Evolutionary conservation across 2,113 vertebrate genomes (phyloP), one percentile per base, ranked within the genome.

Genomic region (Brachyistius frenatus): DNA sequence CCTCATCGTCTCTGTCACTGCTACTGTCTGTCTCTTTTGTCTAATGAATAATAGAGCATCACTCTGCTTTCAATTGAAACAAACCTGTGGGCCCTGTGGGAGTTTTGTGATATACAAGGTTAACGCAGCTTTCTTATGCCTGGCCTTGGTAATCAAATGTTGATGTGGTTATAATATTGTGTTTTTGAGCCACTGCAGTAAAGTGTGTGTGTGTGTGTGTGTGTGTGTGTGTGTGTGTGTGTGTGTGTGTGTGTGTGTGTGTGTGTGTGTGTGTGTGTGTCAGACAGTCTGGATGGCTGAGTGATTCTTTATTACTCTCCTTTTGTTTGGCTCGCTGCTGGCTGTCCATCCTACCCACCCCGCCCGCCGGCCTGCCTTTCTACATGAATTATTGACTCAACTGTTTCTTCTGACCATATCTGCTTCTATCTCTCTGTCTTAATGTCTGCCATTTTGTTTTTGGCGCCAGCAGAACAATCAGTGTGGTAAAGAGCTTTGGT

Each of bases 381-480:
- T 54, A 14, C 49, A 36, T 83, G 78, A 88, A 81, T 86, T 81
- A 90, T 85, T 89, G 66, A 81, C 78, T 41, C 35, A 32, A 0
- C n/a, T 9, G 11, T 55, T 64, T 67, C 9, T 55, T 32, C 54
- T 31, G 36, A 35, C 41, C 30, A 5, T 14, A 23, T 75, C 41
- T 9, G 9, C 16, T 16, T 37, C 52, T 41, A 4, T 47, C n/a
- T 65, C 54, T 3, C 30, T 4, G 2, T 74, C 66, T 30, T 6
- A 32, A 14, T 41, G 46, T 56, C 66, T 84, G 68, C 69, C 73
- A 66, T 86, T 80, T 88, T 88, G 44, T 67, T 66, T 57, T 49
- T n/a, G 39, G 39, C 52, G 23, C 23, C 52, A 60, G 16, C 49
- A 52, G 41, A 60, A 37, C 2, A 14, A 53, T 54, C 35, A 14